Percentiles rank a stretch among this genome's conserved stretches.
Conservation (phyloP, 2,113 vertebrate species). For the Corythornis vintsioides region DNA sequence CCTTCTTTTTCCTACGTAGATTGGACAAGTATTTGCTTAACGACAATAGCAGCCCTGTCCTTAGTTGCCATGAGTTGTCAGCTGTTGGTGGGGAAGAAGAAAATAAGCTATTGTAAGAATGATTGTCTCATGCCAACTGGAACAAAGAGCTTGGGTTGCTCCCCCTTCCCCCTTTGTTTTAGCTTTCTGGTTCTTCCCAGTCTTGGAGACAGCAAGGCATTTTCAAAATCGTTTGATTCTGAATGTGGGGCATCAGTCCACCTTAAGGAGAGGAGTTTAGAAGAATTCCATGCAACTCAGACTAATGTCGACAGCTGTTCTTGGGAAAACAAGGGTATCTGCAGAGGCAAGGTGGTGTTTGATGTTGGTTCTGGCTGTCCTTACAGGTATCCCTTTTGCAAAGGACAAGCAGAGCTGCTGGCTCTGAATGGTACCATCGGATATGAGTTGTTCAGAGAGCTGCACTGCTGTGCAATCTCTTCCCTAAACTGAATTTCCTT, state of each 20-base stretch:
- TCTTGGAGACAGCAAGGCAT: neutral
- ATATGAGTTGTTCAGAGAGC: neutral
- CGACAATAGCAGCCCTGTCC: constrained; percentile 66
- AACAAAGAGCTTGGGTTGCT: constrained; percentile 59
- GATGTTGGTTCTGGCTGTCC: neutral
- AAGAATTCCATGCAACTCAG: neutral
- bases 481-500: constrained; percentile 18
- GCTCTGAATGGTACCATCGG: neutral
- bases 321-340: neutral
- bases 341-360: neutral
- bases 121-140: constrained; percentile 57
- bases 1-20: constrained; percentile 52
- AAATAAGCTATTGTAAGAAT: constrained; percentile 67
- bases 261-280: neutral
- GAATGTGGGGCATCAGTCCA: neutral
- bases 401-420: neutral
- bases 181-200: constrained; percentile 55
- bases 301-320: neutral
- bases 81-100: constrained; percentile 63
- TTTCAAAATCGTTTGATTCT: constrained; percentile 12
- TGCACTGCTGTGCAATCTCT: neutral
- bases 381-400: neutral
- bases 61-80: constrained; percentile 65
- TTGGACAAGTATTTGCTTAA: constrained; percentile 62
- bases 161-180: constrained; percentile 57